Conservation (phyloP, 2,888 invertebrate genomes). For the Epinotia ramella region DNA sequence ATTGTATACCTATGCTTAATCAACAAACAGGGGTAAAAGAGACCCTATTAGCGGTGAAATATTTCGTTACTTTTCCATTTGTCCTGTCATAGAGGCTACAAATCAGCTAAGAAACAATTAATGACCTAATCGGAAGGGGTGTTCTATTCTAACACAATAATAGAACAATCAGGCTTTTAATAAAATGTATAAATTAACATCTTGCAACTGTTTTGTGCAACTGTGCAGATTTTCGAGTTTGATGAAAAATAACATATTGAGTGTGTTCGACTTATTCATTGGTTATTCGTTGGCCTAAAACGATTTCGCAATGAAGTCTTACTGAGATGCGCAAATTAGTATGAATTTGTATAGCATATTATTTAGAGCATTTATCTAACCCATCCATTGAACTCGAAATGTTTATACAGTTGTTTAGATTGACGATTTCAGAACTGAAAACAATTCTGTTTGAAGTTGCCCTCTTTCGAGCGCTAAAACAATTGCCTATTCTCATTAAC, state of each 20-base stretch:
- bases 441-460: slow-evolving; percentile 64
- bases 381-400: slow-evolving; percentile 46
- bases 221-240: no score
- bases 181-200: no score
- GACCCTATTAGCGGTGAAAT: slow-evolving; percentile 31
- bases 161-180: no score
- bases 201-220: no score
- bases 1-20: slow-evolving; percentile 48
- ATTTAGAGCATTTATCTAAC: slow-evolving; percentile 35
- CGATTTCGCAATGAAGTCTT: neutral
- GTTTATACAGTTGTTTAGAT: slow-evolving; percentile 62
- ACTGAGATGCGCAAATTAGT: slow-evolving; percentile 17
- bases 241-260: neutral
- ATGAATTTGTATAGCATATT: slow-evolving; percentile 22
- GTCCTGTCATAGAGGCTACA: neutral
- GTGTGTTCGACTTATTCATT: no score
- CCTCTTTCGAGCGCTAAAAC: slow-evolving; percentile 58
- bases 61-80: slow-evolving; percentile 26
- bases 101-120: neutral
- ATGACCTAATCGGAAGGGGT: neutral
- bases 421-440: slow-evolving; percentile 57
- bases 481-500: slow-evolving; percentile 57
- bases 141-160: neutral
- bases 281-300: neutral
- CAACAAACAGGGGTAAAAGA: slow-evolving; percentile 48